phyloP scores from a whole-genome alignment of 2,888 invertebrate species.

The Geophilus truncorum region DNA sequence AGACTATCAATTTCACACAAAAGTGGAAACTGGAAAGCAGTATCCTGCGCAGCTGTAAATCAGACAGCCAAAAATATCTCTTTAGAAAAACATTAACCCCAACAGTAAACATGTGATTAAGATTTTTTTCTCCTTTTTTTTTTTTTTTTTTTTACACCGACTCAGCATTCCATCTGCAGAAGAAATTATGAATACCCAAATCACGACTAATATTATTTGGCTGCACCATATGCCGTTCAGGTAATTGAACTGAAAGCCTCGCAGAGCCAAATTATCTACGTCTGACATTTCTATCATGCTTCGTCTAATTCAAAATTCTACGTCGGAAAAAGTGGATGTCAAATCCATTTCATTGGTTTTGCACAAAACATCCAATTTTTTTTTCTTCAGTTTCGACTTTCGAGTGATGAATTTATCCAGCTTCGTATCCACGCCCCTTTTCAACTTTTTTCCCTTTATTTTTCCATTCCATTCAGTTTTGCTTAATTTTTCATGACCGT shows the following conservation, averaged over 20 bases:
- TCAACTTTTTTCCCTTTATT: neutral
- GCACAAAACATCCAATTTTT: too few relatives aligned
- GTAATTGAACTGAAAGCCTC: slow-evolving; percentile 15
- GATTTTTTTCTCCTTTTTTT: neutral
- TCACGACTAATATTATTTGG: neutral
- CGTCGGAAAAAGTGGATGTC: too few relatives aligned
- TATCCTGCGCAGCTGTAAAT: neutral
- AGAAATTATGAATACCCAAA: too few relatives aligned
- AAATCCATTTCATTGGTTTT: too few relatives aligned
- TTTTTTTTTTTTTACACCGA: too few relatives aligned
- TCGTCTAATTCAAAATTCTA: neutral
- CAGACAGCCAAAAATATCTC: neutral
- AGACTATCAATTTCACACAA: neutral
- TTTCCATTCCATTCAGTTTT: neutral
- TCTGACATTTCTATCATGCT: neutral
- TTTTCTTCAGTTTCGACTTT: too few relatives aligned
- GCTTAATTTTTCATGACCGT: neutral
- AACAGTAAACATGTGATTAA: neutral
- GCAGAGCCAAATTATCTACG: neutral
- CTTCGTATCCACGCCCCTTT: too few relatives aligned
- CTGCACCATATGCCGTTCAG: neutral
- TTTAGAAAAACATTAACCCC: neutral
- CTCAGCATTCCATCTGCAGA: too few relatives aligned
- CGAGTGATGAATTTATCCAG: too few relatives aligned
- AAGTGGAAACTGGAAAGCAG: neutral